phyloP scores from a whole-genome alignment of 2,888 invertebrate genomes.

The Andrena trimmerana region DNA sequence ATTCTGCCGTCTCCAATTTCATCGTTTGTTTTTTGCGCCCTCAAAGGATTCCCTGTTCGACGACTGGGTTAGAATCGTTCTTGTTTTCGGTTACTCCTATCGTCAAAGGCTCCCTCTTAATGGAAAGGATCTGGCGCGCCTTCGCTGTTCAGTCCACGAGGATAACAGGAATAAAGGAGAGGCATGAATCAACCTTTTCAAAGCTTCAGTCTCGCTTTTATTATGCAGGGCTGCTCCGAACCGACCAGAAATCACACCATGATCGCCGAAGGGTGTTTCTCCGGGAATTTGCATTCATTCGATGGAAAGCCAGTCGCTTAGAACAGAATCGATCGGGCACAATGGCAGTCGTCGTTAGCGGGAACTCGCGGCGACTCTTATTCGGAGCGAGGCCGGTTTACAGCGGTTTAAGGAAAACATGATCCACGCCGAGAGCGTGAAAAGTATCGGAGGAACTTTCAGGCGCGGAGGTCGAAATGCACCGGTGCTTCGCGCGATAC shows the following conservation, averaged over 20 bases:
- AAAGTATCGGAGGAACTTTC: slow-evolving; percentile 8
- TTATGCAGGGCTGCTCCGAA: neutral
- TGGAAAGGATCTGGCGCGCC: neutral
- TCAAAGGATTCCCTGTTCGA: neutral
- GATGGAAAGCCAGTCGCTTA: neutral
- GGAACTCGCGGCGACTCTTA: slow-evolving; percentile 8
- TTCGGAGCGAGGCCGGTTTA: neutral
- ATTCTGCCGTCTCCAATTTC: neutral
- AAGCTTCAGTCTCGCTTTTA: neutral
- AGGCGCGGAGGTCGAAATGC: neutral
- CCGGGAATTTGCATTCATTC: neutral
- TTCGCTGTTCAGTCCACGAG: neutral
- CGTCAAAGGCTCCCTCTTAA: slow-evolving; percentile 21
- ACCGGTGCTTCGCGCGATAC: neutral
- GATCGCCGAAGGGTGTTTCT: neutral
- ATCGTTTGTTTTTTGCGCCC: too few relatives aligned
- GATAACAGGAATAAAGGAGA: neutral
- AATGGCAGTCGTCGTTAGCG: neutral
- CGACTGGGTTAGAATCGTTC: neutral
- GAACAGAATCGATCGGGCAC: neutral
- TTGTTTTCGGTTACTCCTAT: neutral
- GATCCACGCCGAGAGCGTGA: slow-evolving; percentile 2
- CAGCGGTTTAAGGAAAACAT: neutral
- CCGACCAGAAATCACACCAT: neutral
- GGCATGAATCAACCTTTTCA: neutral